Evolutionary conservation across 2,797 vertebrate genomes (phyloP), one percentile per base, ranked within the genome.

Genomic region (Emys orbicularis): DNA sequence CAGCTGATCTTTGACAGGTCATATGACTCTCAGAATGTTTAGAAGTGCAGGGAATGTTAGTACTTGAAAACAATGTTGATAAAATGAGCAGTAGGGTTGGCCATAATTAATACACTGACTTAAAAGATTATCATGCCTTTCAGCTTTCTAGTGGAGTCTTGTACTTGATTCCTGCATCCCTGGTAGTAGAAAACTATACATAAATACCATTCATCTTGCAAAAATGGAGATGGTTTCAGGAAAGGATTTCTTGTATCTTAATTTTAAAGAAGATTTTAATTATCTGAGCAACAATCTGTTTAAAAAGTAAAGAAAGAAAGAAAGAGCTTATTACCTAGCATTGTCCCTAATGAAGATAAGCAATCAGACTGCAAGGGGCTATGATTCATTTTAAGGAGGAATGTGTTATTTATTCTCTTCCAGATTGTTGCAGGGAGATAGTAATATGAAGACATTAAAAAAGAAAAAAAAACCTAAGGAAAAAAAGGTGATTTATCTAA

Each of bases 191-290:
- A 47, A 5, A 4, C 6, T 10, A 19, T 1, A 2, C 1, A 49
- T 3, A 25, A 21, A 37, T 27, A 21, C 11, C 53, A 3, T 79
- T 87, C 93, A 25, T 77, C 59, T 94, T 87, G 25, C 65, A 37
- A 94, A 89, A 47, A 53, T 44, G 87, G 87, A 91, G 86, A 41
- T 23, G 15, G 82, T 86, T 10, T 12, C 34, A 57, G 34, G 61
- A 83, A 84, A 79, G 2, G 49, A 94, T 90, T 93, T 88, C 15
- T 91, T 91, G 41, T 29, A 53, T n/a, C 0, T 0, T 79, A 16
- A 53, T 94, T 90, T 91, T 89, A 84, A 96, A 96, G 82, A 59
- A 85, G 52, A 61, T 84, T 96, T 94, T 92, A 91, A 95, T 96
- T 94, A 89, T 34, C n/a, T 91, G 86, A 25, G 25, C 31, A 95